Base-by-base conservation (phyloP, 2,888 invertebrate genomes). In the Terebella lapidaria region DNA sequence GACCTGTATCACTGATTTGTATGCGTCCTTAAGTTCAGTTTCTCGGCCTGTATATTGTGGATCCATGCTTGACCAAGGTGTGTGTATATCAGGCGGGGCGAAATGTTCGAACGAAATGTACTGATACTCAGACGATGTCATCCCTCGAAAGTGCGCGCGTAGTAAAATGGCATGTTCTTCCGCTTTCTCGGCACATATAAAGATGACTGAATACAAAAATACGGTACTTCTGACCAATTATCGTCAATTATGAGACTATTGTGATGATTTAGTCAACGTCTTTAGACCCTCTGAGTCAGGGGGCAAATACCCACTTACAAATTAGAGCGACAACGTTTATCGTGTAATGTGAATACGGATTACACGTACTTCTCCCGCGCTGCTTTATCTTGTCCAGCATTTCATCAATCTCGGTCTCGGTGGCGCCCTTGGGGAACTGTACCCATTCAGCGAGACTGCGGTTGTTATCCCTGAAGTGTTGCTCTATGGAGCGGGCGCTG, bases 171-270 rank as follows among this genome's bases (percentile, higher is more conserved):
- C 59, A 22, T 65, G 61, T 54, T 72, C 70, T 1, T 5, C 57
- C 10, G 56, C 46, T 25, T 68, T 68, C 46, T 69, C 67, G 2
- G 70, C 62, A 51, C 74, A 74, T 45, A 74, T 56, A 1, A 74
- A 59, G 4, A 74, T 62, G 27, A 74, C 74, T 74, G 65, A 2
- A n/a, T n/a, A n/a, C n/a, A n/a, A n/a, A n/a, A n/a, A n/a, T n/a
- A n/a, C n/a, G n/a, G n/a, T n/a, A n/a, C n/a, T n/a, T n/a, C n/a
- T n/a, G n/a, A n/a, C n/a, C n/a, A n/a, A n/a, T n/a, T n/a, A n/a
- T n/a, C n/a, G n/a, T n/a, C n/a, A n/a, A n/a, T n/a, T n/a, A n/a
- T n/a, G n/a, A n/a, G n/a, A n/a, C n/a, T n/a, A n/a, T n/a, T n/a
- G n/a, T n/a, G n/a, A n/a, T n/a, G n/a, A n/a, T n/a, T n/a, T n/a